Conservation (phyloP, 2,797 vertebrate genomes). For the Gambelia wislizenii region DNA sequence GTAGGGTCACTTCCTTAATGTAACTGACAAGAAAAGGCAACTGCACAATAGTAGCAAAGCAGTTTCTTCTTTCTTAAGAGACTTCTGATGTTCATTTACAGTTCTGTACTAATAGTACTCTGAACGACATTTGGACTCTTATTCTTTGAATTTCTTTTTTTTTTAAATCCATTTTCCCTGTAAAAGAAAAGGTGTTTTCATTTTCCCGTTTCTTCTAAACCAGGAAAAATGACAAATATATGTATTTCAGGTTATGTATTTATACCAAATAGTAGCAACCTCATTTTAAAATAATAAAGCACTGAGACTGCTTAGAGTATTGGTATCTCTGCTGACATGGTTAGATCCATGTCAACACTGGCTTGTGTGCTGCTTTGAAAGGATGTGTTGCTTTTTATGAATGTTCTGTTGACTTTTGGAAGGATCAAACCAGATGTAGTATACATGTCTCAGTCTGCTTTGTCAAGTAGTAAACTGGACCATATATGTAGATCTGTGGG, state of each 20-base stretch:
- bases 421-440: neutral
- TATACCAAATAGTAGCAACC: neutral
- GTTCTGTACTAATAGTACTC: neutral
- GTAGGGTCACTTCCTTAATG: conserved; percentile 53
- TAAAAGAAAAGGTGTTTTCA: neutral
- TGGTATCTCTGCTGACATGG: neutral
- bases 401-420: neutral
- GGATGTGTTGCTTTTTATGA: neutral
- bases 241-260: neutral
- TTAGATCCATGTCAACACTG: neutral
- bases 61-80: conserved; percentile 14
- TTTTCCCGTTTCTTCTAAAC: neutral
- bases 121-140: neutral
- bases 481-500: neutral
- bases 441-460: neutral
- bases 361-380: neutral
- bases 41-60: neutral
- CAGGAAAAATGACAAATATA: neutral
- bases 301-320: neutral
- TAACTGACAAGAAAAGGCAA: conserved; percentile 33
- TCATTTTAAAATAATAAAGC: neutral
- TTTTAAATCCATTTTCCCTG: neutral
- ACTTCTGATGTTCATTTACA: neutral
- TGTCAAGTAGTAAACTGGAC: neutral
- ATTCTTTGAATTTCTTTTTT: neutral